These are phyloP conservation scores for Enteromius fasciolatus DNA, from an alignment of 2,797 vertebrate species.

Conservation along the genomic window DNA sequence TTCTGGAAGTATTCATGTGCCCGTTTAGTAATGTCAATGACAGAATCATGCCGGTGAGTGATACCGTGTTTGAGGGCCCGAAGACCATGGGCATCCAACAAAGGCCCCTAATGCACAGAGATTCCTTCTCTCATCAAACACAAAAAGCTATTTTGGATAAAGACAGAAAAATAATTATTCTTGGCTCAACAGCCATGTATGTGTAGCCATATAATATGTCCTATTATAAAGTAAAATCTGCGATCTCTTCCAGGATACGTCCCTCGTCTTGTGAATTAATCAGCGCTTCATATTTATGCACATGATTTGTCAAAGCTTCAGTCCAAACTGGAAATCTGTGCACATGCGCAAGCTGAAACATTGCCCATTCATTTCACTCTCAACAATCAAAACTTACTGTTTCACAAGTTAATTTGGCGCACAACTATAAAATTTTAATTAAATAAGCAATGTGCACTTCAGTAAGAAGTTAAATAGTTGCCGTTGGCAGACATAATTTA, in stretches of 20 bases:
- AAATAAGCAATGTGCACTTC: not conserved
- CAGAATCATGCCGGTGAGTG: too few relatives aligned
- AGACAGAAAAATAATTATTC: not conserved
- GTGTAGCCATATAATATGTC: too few relatives aligned
- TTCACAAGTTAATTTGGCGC: not conserved
- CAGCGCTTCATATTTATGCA: conserved; percentile 16
- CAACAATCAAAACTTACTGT: not conserved
- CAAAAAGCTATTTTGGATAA: not conserved
- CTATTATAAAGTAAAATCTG: not conserved
- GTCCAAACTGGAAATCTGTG: conserved; percentile 4
- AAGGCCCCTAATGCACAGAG: too few relatives aligned
- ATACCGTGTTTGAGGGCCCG: too few relatives aligned
- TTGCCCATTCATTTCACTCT: not conserved
- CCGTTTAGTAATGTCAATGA: too few relatives aligned
- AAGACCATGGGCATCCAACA: too few relatives aligned
- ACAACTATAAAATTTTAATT: not conserved
- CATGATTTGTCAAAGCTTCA: conserved; percentile 11
- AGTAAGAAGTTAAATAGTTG: not conserved
- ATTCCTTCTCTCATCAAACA: not conserved
- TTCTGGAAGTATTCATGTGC: too few relatives aligned
- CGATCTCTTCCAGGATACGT: not conserved
- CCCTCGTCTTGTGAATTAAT: conserved; percentile 22
- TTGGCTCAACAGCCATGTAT: not conserved
- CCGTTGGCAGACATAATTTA: not conserved
- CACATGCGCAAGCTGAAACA: not conserved